phyloP scores from a whole-genome alignment of 64 coral and sea anemone species.

The Stichodactyla helianthus region DNA sequence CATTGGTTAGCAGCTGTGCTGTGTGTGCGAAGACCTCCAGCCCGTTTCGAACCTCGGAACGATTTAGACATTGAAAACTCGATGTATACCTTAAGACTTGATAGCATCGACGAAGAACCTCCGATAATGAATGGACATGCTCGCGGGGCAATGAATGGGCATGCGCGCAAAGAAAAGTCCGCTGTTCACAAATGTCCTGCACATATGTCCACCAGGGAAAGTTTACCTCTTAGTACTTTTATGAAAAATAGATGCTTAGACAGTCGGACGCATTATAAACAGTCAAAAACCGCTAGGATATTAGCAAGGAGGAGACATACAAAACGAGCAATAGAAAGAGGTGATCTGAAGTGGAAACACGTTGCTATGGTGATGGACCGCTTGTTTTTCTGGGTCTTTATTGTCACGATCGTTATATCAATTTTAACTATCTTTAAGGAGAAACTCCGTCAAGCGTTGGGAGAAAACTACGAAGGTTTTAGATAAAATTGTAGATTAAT shows the following conservation, averaged over 20 bases:
- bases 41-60: background rate
- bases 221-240: background rate
- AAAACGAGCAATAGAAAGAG: background rate
- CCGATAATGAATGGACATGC: background rate
- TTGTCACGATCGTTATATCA: slow-evolving; percentile 57
- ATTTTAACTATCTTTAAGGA: slow-evolving; percentile 58
- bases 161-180: background rate
- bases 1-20: slow-evolving; percentile 51
- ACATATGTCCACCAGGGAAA: background rate
- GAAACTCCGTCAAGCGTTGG: slow-evolving; percentile 24
- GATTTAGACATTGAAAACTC: background rate
- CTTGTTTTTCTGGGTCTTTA: slow-evolving; percentile 71
- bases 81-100: background rate
- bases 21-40: slow-evolving; percentile 43
- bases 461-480: background rate
- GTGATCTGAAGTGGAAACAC: slow-evolving; percentile 44
- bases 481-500: background rate
- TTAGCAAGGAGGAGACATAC: background rate
- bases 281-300: background rate
- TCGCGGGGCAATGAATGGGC: background rate
- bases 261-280: background rate
- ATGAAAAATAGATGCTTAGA: background rate
- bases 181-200: background rate
- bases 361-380: slow-evolving; percentile 82
- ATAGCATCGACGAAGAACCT: background rate